These are phyloP conservation scores for Chionodraco myersi DNA, from an alignment of 2,113 vertebrate species.

Conservation along the genomic window DNA sequence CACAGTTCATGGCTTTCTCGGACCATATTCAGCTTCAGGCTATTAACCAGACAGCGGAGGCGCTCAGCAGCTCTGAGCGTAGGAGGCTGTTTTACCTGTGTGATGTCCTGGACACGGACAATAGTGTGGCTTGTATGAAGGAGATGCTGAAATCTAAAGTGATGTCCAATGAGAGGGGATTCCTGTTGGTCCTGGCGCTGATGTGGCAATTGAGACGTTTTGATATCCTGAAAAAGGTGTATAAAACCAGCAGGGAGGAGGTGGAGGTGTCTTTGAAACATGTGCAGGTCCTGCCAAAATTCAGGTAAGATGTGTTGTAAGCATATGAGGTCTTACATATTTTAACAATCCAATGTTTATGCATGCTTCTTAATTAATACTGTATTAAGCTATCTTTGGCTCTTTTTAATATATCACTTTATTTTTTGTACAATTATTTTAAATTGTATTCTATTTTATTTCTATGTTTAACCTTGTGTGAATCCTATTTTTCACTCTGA, in stretches of 20 bases:
- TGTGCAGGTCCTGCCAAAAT: constrained; percentile 80
- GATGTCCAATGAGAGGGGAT: background rate
- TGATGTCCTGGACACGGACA: constrained; percentile 30
- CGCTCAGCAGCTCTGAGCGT: constrained; percentile 70
- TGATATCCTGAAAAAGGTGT: constrained; percentile 87
- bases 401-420: no score
- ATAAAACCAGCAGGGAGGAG: constrained; percentile 73
- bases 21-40: constrained; percentile 10
- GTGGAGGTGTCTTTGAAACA: constrained; percentile 78
- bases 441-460: no score
- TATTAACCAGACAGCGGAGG: constrained; percentile 65
- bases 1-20: constrained; percentile 35
- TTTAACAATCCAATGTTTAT: background rate
- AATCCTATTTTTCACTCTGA: no score
- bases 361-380: no score
- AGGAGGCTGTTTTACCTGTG: constrained; percentile 72
- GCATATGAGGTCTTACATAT: background rate
- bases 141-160: constrained; percentile 54
- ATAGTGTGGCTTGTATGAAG: constrained; percentile 26
- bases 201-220: constrained; percentile 86
- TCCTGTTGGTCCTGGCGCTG: constrained; percentile 82
- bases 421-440: no score
- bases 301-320: constrained; percentile 83
- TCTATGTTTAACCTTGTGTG: no score
- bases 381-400: no score